These are phyloP conservation scores for Arremon brunneinucha DNA, from an alignment of 2,797 vertebrate genomes.

Conservation along the genomic window DNA sequence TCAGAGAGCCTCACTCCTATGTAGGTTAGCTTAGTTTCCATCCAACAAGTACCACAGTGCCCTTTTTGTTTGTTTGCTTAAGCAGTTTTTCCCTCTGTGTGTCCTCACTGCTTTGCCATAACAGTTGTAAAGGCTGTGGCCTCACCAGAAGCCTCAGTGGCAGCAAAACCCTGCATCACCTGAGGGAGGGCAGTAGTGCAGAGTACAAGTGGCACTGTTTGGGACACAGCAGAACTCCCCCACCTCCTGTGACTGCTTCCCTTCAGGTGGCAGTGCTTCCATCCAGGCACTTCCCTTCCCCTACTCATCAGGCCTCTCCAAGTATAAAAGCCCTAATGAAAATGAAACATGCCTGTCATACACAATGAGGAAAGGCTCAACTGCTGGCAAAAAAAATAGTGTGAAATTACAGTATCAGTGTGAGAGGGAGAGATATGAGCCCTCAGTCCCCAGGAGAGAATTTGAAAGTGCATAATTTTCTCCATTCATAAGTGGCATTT, in stretches of 20 bases:
- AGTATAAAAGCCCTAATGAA: constrained; percentile 15
- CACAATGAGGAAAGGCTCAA: neutral
- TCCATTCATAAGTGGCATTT: neutral
- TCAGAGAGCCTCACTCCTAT: accelerated
- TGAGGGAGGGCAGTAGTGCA: neutral
- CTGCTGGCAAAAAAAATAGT: neutral
- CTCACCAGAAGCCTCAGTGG: neutral
- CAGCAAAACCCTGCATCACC: neutral
- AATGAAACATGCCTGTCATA: constrained; percentile 1
- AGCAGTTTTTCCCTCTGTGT: neutral
- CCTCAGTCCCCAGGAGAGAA: constrained; percentile 13
- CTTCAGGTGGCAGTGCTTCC: neutral
- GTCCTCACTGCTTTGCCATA: neutral
- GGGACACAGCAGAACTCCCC: accelerated
- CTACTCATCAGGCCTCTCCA: constrained; percentile 8
- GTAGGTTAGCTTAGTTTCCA: neutral
- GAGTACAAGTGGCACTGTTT: neutral
- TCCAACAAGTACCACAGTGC: neutral
- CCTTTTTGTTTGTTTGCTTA: neutral
- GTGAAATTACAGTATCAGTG: constrained; percentile 45
- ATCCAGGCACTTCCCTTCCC: neutral
- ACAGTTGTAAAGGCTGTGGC: neutral
- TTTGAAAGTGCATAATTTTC: constrained; percentile 20
- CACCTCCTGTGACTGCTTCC: neutral
- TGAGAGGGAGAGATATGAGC: constrained; percentile 15